These are phyloP conservation scores for Pipistrellus pipistrellus DNA, from an alignment of 2,797 vertebrate genomes.

Conservation along the genomic window DNA sequence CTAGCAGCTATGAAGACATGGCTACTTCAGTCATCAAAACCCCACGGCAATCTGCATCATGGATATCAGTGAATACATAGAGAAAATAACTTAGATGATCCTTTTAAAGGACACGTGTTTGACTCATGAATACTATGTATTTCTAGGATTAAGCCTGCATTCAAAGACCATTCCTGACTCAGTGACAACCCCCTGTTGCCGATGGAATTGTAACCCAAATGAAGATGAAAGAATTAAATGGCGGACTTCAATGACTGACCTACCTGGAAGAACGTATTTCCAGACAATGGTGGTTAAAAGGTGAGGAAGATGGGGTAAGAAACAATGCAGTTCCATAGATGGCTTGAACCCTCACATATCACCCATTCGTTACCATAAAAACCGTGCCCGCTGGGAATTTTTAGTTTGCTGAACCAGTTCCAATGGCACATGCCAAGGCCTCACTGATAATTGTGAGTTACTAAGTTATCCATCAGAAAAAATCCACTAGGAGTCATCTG, in stretches of 20 bases:
- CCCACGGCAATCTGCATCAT: not conserved
- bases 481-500: not conserved
- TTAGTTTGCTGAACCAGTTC: constrained; percentile 6
- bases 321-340: not conserved
- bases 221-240: not conserved
- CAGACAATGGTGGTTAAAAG: constrained; percentile 7
- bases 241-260: not conserved
- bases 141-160: not conserved
- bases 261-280: not conserved
- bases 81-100: not conserved
- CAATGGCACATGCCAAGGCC: not conserved
- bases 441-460: not conserved
- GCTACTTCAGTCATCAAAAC: not conserved
- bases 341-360: not conserved
- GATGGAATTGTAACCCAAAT: not conserved
- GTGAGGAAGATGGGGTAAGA: not conserved
- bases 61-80: not conserved
- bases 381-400: not conserved
- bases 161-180: not conserved
- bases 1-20: not conserved
- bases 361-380: not conserved
- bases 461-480: not conserved
- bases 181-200: not conserved
- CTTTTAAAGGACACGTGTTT: not conserved
- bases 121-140: not conserved